phyloP scores from a whole-genome alignment of 2,113 vertebrate genomes.

The Lepisosteus oculatus region DNA sequence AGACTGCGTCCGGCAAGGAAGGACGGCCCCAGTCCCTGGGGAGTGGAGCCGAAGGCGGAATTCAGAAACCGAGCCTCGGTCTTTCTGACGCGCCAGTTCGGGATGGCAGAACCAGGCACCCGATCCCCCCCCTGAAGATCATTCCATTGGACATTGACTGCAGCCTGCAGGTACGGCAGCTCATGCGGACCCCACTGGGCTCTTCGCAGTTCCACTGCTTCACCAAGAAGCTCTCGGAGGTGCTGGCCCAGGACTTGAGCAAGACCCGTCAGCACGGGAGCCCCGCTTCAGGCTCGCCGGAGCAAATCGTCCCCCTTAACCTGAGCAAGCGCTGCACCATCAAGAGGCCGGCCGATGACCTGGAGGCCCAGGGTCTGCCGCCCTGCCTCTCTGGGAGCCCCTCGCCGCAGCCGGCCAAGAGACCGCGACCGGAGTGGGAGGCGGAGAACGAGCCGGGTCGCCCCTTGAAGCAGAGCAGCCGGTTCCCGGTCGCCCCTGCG shows the following conservation, averaged over 20 bases:
- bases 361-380: constrained; percentile 15
- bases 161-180: constrained; percentile 66
- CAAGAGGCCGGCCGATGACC: constrained; percentile 41
- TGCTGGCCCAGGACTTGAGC: constrained; percentile 64
- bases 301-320: constrained; percentile 68
- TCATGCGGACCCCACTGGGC: constrained; percentile 63
- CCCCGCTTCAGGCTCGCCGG: constrained; percentile 45
- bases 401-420: background rate
- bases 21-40: constrained; percentile 29
- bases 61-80: constrained; percentile 24
- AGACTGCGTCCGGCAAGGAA: constrained; percentile 28
- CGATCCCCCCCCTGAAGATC: constrained; percentile 61
- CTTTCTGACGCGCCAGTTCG: constrained; percentile 19
- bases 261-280: constrained; percentile 38
- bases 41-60: constrained; percentile 18
- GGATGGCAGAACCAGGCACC: constrained; percentile 38
- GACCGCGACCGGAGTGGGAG: constrained; percentile 19
- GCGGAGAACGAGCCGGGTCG: background rate
- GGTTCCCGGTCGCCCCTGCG: constrained; percentile 20
- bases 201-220: constrained; percentile 62
- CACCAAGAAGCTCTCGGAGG: constrained; percentile 66
- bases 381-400: constrained; percentile 13
- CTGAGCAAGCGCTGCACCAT: constrained; percentile 57
- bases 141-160: constrained; percentile 71
- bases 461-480: constrained; percentile 21